Evolutionary conservation across 2,113 vertebrate species (phyloP).

Genomic region (Eidolon helvum): DNA sequence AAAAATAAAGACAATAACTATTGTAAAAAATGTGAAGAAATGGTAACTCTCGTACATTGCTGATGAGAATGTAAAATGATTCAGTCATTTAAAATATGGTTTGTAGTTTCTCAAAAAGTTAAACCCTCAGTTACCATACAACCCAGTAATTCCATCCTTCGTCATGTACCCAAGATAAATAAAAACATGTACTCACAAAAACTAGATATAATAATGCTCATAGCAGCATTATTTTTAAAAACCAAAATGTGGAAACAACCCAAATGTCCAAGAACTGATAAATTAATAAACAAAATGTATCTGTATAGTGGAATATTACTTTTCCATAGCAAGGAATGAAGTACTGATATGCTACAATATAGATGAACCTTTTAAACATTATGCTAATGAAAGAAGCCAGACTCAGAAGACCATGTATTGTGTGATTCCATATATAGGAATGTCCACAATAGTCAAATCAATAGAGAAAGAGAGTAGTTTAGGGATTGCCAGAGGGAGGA

Average conservation of each 20-base stretch:
- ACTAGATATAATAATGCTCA: too few species aligned
- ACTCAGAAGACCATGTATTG: not conserved
- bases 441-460: not conserved
- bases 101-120: not conserved
- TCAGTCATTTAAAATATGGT: not conserved
- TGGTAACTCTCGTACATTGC: accelerated
- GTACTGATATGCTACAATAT: too few species aligned
- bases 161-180: not conserved
- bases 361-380: not conserved
- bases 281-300: not conserved
- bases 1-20: not conserved
- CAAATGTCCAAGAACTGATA: not conserved
- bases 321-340: not conserved
- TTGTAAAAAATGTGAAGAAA: not conserved
- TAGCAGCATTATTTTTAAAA: not conserved
- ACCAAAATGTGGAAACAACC: not conserved
- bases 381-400: not conserved
- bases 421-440: not conserved
- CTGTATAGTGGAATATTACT: not conserved
- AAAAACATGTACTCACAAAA: not conserved
- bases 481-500: not conserved
- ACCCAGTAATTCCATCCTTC: not conserved
- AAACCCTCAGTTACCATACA: not conserved
- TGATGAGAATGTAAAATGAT: not conserved
- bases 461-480: not conserved